phyloP scores from a whole-genome alignment of 2,797 vertebrate genomes.

The Chelonia mydas region DNA sequence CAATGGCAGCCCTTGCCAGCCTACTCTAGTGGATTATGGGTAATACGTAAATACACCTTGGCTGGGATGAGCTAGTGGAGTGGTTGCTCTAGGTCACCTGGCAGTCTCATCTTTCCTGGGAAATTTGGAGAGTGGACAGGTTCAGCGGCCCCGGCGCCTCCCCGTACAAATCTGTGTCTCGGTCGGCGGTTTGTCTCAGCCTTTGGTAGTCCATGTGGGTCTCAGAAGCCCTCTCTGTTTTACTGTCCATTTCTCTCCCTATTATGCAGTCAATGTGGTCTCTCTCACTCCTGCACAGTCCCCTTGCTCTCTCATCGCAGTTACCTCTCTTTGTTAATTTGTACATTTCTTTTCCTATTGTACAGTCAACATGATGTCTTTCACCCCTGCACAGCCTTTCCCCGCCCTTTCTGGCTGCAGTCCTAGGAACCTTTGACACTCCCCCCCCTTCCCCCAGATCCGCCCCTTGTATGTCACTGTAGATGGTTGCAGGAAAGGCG shows the following conservation, averaged over 20 bases:
- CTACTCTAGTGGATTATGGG: slow-evolving; percentile 74
- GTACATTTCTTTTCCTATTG: slow-evolving; percentile 76
- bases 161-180: slow-evolving; percentile 68
- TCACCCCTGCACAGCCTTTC: slow-evolving; percentile 75
- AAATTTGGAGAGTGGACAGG: slow-evolving; percentile 68
- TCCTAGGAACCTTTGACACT: slow-evolving; percentile 55
- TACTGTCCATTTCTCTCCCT: slow-evolving; percentile 79
- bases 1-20: slow-evolving; percentile 66
- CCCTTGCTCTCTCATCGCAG: slow-evolving; percentile 78
- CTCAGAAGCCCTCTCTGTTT: slow-evolving; percentile 78
- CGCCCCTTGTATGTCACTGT: slow-evolving; percentile 65
- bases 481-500: slow-evolving; percentile 69
- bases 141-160: slow-evolving; percentile 57
- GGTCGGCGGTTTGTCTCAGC: slow-evolving; percentile 75
- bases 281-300: slow-evolving; percentile 80
- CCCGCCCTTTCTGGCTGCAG: slow-evolving; percentile 64
- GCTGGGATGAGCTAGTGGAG: slow-evolving; percentile 73
- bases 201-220: slow-evolving; percentile 75
- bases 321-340: slow-evolving; percentile 76
- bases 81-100: slow-evolving; percentile 73
- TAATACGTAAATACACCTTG: slow-evolving; percentile 75
- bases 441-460: slow-evolving; percentile 42
- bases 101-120: slow-evolving; percentile 73
- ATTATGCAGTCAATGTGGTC: slow-evolving; percentile 77
- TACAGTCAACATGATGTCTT: slow-evolving; percentile 79